Evolutionary conservation across 2,888 invertebrate genomes (phyloP).

Genomic region (Cantharis rustica): DNA sequence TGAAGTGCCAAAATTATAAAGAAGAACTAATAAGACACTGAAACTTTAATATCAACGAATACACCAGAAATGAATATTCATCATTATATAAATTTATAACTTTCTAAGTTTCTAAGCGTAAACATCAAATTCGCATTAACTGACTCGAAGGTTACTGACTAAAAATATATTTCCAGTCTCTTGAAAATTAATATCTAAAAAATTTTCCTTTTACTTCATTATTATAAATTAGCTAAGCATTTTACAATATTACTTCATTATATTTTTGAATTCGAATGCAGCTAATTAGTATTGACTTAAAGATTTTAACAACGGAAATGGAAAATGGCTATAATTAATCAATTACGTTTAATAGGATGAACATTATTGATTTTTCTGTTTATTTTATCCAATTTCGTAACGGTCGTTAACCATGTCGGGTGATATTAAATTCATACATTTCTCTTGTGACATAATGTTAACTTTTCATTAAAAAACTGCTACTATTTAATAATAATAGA

Average conservation of each 20-base stretch:
- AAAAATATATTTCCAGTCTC: conserved; percentile 11
- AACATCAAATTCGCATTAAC: conserved; percentile 27
- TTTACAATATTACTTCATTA: background rate
- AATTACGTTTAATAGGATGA: background rate
- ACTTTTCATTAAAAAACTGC: too few relatives aligned
- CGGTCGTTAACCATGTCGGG: background rate
- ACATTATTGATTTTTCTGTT: background rate
- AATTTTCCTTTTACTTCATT: background rate
- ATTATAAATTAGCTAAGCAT: background rate
- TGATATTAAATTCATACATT: background rate
- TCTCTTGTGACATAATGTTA: background rate
- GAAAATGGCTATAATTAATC: background rate
- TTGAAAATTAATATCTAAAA: background rate
- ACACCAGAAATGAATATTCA: conserved; percentile 25
- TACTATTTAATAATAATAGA: too few relatives aligned
- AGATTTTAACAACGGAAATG: background rate
- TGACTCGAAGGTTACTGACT: conserved; percentile 20
- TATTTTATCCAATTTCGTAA: background rate
- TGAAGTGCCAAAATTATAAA: conserved; percentile 8
- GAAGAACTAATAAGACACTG: conserved; percentile 17
- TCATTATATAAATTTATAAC: conserved; percentile 24
- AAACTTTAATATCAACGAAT: conserved; percentile 15
- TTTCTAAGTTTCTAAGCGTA: conserved; percentile 25
- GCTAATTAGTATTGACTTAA: background rate
- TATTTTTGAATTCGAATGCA: background rate